phyloP scores from a whole-genome alignment of 2,113 vertebrate genomes.

The Poeciliopsis turrubarensis region DNA sequence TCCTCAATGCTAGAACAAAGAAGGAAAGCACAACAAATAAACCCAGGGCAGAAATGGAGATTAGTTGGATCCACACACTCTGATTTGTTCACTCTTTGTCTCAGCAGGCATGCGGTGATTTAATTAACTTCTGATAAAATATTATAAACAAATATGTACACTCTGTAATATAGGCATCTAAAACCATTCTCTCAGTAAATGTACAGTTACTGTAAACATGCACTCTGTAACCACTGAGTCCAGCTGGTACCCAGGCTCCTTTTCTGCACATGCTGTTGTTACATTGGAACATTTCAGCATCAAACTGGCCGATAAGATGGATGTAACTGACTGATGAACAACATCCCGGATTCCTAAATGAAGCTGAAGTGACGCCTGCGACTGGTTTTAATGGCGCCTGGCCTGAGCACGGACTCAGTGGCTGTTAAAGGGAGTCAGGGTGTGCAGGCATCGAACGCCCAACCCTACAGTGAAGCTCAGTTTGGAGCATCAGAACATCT shows the following conservation, averaged over 20 bases:
- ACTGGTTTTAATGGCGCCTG: conserved; percentile 48
- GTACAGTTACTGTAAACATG: conserved; percentile 80
- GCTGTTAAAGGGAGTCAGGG: conserved; percentile 77
- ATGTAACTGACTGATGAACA: not conserved
- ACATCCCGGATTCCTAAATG: too few species aligned
- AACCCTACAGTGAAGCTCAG: conserved; percentile 44
- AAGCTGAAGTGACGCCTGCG: not conserved
- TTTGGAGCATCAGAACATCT: not conserved
- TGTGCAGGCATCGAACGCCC: conserved; percentile 30
- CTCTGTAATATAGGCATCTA: conserved; percentile 38
- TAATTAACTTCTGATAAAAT: conserved; percentile 70
- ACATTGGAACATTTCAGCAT: conserved; percentile 1
- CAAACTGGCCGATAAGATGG: not conserved
- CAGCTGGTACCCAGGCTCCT: conserved; percentile 58
- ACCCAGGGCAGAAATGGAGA: conserved; percentile 30
- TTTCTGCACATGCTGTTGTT: not conserved
- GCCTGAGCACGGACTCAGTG: conserved; percentile 35
- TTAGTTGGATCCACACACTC: conserved; percentile 42
- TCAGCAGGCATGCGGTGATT: conserved; percentile 79
- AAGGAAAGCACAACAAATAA: conserved; percentile 13
- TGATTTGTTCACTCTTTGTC: conserved; percentile 63
- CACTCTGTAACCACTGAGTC: conserved; percentile 69
- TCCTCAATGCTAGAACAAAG: conserved; percentile 44
- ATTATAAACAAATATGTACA: conserved; percentile 77
- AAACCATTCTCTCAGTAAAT: conserved; percentile 69